These are phyloP conservation scores for Kobus ellipsiprymnus DNA, from an alignment of 2,113 vertebrate genomes.

Conservation along the genomic window DNA sequence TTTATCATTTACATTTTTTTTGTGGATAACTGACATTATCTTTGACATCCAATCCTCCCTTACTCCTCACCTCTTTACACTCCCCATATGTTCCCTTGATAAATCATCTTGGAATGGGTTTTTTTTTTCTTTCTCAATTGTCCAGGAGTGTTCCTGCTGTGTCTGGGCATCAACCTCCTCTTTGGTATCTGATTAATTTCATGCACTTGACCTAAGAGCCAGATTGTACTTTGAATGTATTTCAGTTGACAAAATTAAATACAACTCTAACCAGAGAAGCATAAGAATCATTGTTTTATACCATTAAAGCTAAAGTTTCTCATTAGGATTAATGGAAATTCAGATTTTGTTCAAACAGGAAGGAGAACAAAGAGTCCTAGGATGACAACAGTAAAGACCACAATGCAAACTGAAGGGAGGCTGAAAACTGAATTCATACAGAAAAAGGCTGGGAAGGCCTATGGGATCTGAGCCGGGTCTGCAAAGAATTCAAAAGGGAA, in stretches of 20 bases:
- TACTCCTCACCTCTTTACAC: background rate
- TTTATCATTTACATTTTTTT: background rate
- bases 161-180: slow-evolving; percentile 5
- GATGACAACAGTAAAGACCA: background rate
- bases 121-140: slow-evolving; percentile 26
- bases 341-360: background rate
- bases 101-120: slow-evolving; percentile 3
- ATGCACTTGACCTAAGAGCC: slow-evolving; percentile 43
- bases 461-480: background rate
- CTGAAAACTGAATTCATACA: background rate
- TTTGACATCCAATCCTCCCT: slow-evolving; percentile 18
- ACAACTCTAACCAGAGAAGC: slow-evolving; percentile 5
- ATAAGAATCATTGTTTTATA: slow-evolving; percentile 10
- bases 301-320: slow-evolving; percentile 25
- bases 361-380: slow-evolving; percentile 19
- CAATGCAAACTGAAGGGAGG: background rate
- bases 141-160: slow-evolving; percentile 46
- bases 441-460: background rate
- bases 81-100: background rate
- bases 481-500: background rate
- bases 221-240: background rate
- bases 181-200: slow-evolving; percentile 42
- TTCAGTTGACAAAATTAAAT: slow-evolving; percentile 37
- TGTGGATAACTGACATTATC: background rate
- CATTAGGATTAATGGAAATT: background rate